Evolutionary conservation across 2,888 invertebrate genomes (phyloP).

Genomic region (Andrena dorsata): DNA sequence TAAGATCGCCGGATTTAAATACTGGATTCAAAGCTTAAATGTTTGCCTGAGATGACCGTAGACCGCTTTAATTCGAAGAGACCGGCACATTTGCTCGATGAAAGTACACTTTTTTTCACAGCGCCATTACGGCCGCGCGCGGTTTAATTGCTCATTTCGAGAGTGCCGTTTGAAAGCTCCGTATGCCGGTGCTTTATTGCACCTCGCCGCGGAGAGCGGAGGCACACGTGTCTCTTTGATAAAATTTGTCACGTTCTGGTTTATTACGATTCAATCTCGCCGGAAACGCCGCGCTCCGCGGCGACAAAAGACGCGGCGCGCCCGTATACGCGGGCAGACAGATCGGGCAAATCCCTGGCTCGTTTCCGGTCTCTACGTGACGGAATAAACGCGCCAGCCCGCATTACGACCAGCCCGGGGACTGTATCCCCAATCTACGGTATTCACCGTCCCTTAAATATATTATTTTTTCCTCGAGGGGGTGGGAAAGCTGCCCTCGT

Average conservation of each 20-base stretch:
- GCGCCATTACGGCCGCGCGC: constrained; percentile 18
- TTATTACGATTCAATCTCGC: constrained; percentile 68
- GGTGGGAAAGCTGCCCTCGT: not conserved
- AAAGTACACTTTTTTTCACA: not conserved
- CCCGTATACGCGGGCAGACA: constrained; percentile 35
- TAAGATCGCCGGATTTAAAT: too few relatives aligned
- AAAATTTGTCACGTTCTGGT: constrained; percentile 67
- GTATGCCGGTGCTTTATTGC: not conserved
- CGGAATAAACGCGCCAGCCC: constrained; percentile 47
- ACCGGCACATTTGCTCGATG: not conserved
- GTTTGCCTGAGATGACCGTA: too few relatives aligned
- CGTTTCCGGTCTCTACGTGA: constrained; percentile 59
- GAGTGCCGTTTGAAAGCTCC: constrained; percentile 30
- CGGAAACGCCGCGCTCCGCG: constrained; percentile 40
- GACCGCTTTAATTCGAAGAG: too few relatives aligned
- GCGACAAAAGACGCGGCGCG: constrained; percentile 47
- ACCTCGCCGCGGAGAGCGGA: constrained; percentile 3
- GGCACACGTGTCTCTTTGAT: constrained; percentile 34
- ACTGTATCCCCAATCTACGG: not conserved
- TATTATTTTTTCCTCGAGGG: constrained; percentile 16
- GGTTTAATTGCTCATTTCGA: constrained; percentile 45
- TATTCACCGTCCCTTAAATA: constrained; percentile 17
- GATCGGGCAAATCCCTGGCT: constrained; percentile 55
- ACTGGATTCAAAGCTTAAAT: too few relatives aligned
- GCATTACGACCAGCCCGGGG: constrained; percentile 1